These are phyloP conservation scores for Hafferia zeledoni DNA, from an alignment of 2,797 vertebrate species.

Conservation along the genomic window DNA sequence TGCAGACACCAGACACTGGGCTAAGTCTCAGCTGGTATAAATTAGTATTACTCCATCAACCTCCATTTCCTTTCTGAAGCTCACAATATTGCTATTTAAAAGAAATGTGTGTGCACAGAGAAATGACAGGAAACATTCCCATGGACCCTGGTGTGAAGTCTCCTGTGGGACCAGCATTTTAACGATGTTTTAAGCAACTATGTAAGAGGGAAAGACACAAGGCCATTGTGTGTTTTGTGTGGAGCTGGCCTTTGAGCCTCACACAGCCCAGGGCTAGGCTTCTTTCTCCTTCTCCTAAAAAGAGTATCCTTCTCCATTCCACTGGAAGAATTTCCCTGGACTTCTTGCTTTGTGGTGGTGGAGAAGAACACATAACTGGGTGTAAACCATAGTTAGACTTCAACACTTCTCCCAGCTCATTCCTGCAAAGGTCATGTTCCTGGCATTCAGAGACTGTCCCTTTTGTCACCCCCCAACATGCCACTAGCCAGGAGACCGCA, in stretches of 20 bases:
- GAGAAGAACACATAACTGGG: neutral
- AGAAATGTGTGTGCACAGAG: neutral
- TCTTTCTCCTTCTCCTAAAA: neutral
- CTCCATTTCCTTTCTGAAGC: conserved; percentile 37
- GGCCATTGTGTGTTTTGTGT: neutral
- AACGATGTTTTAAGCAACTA: neutral
- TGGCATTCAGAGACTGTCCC: neutral
- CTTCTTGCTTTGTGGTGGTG: neutral
- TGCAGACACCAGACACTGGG: neutral
- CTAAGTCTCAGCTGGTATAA: conserved; percentile 49
- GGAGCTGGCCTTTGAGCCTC: neutral
- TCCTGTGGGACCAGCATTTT: conserved; percentile 35
- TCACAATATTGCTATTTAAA: conserved; percentile 32
- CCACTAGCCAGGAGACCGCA: neutral
- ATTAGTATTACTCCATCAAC: conserved; percentile 48
- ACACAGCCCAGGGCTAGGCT: neutral
- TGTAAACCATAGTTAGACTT: neutral
- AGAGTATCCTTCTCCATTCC: neutral
- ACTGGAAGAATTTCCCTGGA: neutral
- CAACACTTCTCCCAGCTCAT: neutral
- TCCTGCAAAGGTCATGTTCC: neutral
- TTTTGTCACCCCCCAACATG: neutral
- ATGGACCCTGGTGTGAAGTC: conserved; percentile 2
- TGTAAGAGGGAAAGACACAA: conserved; percentile 12
- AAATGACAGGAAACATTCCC: conserved; percentile 46